Conservation (phyloP, 2,113 vertebrate species). For the Myotis brandtii region DNA sequence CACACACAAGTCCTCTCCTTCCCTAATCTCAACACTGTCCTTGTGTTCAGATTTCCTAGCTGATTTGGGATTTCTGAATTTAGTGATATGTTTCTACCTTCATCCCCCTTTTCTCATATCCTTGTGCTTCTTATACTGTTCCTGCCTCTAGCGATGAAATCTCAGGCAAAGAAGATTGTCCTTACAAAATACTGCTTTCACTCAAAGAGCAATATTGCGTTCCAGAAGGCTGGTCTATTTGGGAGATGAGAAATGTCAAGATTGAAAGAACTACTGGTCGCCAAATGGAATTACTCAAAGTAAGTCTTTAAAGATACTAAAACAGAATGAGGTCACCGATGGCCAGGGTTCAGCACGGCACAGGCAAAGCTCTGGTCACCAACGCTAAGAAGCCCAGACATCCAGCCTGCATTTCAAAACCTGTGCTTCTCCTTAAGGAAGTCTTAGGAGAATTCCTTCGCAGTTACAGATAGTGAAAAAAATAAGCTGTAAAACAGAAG, state of each 20-base stretch:
- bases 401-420: background rate
- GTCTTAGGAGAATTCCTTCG: background rate
- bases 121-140: background rate
- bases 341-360: background rate
- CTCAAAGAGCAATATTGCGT: slow-evolving; percentile 54
- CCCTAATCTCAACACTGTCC: slow-evolving; percentile 30
- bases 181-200: slow-evolving; percentile 65
- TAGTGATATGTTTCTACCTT: background rate
- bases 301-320: slow-evolving; percentile 38
- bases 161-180: slow-evolving; percentile 58
- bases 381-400: background rate
- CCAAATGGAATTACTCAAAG: slow-evolving; percentile 13
- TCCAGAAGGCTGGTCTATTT: slow-evolving; percentile 56
- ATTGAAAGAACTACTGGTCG: slow-evolving; percentile 37
- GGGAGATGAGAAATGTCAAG: slow-evolving; percentile 6
- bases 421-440: background rate
- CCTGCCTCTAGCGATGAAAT: slow-evolving; percentile 50
- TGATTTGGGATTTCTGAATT: slow-evolving; percentile 2
- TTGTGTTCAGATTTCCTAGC: slow-evolving; percentile 28
- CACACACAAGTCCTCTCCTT: background rate
- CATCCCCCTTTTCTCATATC: background rate
- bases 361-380: background rate
- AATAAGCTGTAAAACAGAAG: background rate
- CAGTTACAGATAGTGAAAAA: background rate
- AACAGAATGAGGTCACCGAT: slow-evolving; percentile 49